Base-by-base conservation (phyloP, 2,113 vertebrate species). In the Cygnus atratus region DNA sequence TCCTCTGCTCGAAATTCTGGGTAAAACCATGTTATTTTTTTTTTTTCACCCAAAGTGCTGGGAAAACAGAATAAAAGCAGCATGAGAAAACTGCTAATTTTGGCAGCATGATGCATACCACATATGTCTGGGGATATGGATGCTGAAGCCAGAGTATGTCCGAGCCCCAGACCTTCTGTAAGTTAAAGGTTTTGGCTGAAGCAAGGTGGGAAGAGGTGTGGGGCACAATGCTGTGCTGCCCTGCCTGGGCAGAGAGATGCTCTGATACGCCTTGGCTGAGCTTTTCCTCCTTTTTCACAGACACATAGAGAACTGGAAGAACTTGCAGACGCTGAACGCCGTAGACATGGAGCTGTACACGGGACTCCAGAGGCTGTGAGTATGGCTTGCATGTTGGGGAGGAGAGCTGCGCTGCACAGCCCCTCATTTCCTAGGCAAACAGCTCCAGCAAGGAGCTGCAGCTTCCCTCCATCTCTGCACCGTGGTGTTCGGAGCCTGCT, bases 261-360 rank as follows among this genome's bases (percentile, higher is more conserved):
- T 15, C 41, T 92, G 82, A 33, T 54, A 50, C 88, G 31, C 44
- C 31, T 11, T 80, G 33, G 52, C 82, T 95, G 83, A 89, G 24
- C 52, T 50, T 95, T 44, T 94, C 59, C n/a, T 88, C 94, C 93
- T 94, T 94, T 76, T 90, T 96, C 96, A 22, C 98, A 99, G 99
- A 99, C 98, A 99, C 98, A 99, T 99, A 97, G 99, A 99, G 97
- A 99, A 99, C 98, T 99, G 99, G 99, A 99, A 98, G 43, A 99
- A 98, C 76, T 96, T 99, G 96, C 98, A 99, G 97, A 99, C 98
- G 0, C 98, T 99, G 94, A 99, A 99, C 1, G 99, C 99, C 0
- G 98, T 99, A n/a, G 99, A 99, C 96, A 99, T 99, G 99, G 99
- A 99, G 97, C 99, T 99, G 91, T 99, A 99, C 97, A 99, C 98